Evolutionary conservation across 2,797 vertebrate species (phyloP).

Genomic region (Myoxocephalus aenaeus): DNA sequence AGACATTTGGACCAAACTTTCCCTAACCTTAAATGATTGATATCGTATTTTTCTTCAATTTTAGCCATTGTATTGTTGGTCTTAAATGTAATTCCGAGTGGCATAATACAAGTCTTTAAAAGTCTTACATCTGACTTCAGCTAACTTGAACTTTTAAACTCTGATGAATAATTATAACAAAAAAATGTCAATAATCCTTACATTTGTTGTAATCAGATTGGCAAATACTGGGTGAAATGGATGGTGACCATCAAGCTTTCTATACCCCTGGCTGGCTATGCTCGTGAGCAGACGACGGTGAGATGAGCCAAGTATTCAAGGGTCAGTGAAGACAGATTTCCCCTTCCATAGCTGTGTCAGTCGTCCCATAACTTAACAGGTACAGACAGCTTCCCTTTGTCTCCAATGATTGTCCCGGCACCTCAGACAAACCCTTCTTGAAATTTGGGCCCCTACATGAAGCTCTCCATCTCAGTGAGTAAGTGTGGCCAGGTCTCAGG

Average conservation of each 20-base stretch:
- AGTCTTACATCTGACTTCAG: not conserved
- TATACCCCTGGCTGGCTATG: not conserved
- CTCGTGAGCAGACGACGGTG: constrained; percentile 15
- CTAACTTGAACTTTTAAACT: not conserved
- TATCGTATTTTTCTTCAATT: not conserved
- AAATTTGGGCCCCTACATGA: constrained; percentile 38
- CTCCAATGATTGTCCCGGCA: constrained; percentile 53
- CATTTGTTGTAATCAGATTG: not conserved
- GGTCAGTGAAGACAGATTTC: constrained; percentile 53
- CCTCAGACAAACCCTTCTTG: constrained; percentile 54
- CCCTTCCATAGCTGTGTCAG: constrained; percentile 44
- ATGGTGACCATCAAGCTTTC: not conserved
- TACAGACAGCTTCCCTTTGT: constrained; percentile 55
- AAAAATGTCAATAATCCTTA: not conserved
- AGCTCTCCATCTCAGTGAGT: constrained; percentile 83
- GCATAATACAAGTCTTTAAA: not conserved
- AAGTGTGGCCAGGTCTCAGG: constrained; percentile 70
- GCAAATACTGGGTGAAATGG: not conserved
- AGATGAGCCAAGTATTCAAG: constrained; percentile 42
- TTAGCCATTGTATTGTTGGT: not conserved
- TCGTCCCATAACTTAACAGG: constrained; percentile 51
- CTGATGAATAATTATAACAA: not conserved
- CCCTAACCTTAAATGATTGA: not conserved
- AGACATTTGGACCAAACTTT: not conserved
- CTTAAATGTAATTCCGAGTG: not conserved